These are phyloP conservation scores for Siphlonurus alternatus DNA, from an alignment of 2,888 invertebrate genomes.

Conservation along the genomic window DNA sequence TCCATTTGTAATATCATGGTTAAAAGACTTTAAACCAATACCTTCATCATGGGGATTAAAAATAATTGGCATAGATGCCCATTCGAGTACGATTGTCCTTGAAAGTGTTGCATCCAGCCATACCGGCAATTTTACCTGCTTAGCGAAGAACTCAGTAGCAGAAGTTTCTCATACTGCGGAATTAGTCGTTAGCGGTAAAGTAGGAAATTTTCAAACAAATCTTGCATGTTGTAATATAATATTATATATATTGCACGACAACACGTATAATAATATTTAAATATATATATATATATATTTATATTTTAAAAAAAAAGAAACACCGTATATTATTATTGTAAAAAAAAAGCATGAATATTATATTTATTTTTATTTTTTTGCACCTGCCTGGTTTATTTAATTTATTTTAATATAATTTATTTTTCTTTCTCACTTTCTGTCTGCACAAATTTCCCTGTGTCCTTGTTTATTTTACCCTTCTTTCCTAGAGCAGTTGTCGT, in stretches of 20 bases:
- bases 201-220: constrained; percentile 6
- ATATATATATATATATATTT: no score
- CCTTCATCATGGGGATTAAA: constrained; percentile 14
- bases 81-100: constrained; percentile 22
- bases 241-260: neutral
- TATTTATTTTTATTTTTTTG: no score
- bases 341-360: no score
- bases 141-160: constrained; percentile 20
- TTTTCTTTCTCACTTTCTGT: neutral
- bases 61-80: constrained; percentile 18
- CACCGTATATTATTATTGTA: no score
- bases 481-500: neutral
- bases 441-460: neutral
- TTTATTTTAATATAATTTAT: neutral
- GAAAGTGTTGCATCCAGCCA: constrained; percentile 19
- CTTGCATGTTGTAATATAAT: neutral
- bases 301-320: no score
- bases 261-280: no score
- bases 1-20: constrained; percentile 26
- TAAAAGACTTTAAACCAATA: constrained; percentile 17
- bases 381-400: neutral
- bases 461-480: neutral
- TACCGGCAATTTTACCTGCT: constrained; percentile 23
- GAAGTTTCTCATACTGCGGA: constrained; percentile 20
- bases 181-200: constrained; percentile 27